Evolutionary conservation across 1,140 invertebrate genomes (phyloP).

Genomic region (Samia ricini): DNA sequence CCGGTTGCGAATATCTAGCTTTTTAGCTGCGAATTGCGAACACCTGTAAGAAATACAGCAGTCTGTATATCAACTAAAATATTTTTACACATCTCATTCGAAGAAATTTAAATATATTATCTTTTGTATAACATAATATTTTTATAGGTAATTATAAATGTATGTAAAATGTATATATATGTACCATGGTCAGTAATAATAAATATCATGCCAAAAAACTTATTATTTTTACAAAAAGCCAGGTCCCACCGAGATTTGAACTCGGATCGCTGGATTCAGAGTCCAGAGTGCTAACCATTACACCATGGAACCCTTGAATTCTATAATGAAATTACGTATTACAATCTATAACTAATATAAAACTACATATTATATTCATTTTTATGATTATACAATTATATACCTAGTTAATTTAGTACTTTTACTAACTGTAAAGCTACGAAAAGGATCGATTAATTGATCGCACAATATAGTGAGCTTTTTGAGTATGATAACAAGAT

Average conservation of each 20-base stretch:
- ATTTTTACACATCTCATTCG: background rate
- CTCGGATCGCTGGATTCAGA: slow-evolving; percentile 31
- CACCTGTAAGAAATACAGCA: no score
- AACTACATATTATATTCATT: no score
- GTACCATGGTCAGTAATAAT: no score
- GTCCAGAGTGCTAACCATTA: slow-evolving; percentile 36
- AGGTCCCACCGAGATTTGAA: slow-evolving; percentile 40
- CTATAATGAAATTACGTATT: background rate
- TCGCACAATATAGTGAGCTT: no score
- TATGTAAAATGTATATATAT: background rate
- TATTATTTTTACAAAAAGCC: slow-evolving; percentile 11
- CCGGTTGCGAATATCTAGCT: no score
- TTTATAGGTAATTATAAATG: background rate
- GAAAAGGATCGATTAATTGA: no score
- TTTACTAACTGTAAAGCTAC: no score
- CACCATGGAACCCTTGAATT: slow-evolving; percentile 25
- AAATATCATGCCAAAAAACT: background rate
- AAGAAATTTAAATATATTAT: background rate
- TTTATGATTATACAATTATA: no score
- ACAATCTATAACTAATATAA: background rate
- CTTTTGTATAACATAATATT: background rate
- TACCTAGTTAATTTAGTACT: no score
- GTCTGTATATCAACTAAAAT: background rate
- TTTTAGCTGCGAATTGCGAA: no score
- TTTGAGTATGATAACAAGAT: no score